Evolutionary conservation across 2,797 vertebrate species (phyloP).

Genomic region (Lophotriccus pileatus): DNA sequence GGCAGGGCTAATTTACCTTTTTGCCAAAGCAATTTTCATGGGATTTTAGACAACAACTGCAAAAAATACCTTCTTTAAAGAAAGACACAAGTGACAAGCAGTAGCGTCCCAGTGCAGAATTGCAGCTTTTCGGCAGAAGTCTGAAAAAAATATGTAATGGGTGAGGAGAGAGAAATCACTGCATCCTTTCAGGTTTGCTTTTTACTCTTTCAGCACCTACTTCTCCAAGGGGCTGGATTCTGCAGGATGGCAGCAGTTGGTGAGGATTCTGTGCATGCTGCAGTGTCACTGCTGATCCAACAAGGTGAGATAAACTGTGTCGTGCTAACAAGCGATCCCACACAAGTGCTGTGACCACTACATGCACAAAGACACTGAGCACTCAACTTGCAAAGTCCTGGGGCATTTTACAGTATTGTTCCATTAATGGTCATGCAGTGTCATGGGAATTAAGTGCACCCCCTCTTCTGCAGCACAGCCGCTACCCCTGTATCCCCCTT

Average conservation of each 20-base stretch:
- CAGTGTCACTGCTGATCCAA: not conserved
- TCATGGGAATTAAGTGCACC: not conserved
- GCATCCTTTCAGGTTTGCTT: not conserved
- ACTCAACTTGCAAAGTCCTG: not conserved
- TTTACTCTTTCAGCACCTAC: not conserved
- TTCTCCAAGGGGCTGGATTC: not conserved
- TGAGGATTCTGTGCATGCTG: not conserved
- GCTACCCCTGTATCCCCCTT: not conserved
- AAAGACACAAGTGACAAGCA: not conserved
- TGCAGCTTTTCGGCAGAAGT: not conserved
- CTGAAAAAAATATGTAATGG: not conserved
- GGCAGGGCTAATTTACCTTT: not conserved
- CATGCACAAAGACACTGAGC: not conserved
- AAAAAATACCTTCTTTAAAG: not conserved
- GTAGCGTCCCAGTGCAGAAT: not conserved
- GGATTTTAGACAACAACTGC: not conserved
- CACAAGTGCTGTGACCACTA: not conserved
- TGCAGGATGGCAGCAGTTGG: not conserved
- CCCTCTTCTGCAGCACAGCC: not conserved
- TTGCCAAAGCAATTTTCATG: not conserved
- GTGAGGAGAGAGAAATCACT: not conserved
- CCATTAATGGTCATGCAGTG: not conserved
- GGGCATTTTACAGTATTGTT: not conserved
- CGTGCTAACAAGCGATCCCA: not conserved
- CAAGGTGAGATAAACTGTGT: not conserved